A percentile compares a stretch with the other conserved stretches of the same genome.
Conservation (phyloP, 2,797 vertebrate genomes). For the Falco naumanni region DNA sequence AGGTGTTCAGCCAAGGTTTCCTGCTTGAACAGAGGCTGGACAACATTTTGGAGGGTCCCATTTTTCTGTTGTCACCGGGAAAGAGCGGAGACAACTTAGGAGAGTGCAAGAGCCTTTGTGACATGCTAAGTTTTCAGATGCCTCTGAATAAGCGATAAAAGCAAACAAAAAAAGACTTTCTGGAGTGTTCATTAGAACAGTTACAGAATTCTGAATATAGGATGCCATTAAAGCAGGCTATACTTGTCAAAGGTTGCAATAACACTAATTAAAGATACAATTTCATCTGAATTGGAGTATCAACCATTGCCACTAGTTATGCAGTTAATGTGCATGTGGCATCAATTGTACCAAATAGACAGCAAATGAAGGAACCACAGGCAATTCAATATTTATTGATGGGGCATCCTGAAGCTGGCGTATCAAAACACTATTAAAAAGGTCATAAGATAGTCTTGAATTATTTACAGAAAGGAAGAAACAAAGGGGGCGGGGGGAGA, state of each 20-base stretch:
- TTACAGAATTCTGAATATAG: neutral
- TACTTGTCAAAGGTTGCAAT: neutral
- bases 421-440: neutral
- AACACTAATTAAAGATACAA: neutral
- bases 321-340: neutral
- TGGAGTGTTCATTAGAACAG: neutral
- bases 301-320: neutral
- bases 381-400: neutral
- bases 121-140: neutral
- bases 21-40: neutral
- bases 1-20: neutral
- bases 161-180: neutral
- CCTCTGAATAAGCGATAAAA: neutral
- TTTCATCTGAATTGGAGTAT: neutral
- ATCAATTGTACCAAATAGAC: neutral
- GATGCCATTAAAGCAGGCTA: neutral
- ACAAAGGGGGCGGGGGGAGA: no score
- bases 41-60: neutral
- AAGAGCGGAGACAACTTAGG: neutral
- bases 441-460: neutral
- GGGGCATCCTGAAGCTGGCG: neutral
- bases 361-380: neutral
- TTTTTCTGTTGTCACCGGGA: neutral
- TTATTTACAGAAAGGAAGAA: neutral
- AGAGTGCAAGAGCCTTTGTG: neutral